These are phyloP conservation scores for Nothocercus julius DNA, from an alignment of 2,113 vertebrate genomes.

Conservation along the genomic window DNA sequence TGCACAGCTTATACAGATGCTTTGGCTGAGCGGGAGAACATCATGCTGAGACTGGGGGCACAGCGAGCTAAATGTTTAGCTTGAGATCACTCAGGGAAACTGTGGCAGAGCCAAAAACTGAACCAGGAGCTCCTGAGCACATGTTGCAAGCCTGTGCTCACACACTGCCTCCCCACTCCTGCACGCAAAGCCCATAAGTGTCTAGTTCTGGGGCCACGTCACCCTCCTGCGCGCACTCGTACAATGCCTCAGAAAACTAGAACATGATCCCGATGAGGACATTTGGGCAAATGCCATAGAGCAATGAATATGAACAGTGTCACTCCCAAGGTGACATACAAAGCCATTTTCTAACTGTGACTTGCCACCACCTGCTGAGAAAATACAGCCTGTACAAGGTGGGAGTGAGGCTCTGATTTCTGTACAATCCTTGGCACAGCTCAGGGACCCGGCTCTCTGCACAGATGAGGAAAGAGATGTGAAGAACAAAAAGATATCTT, in stretches of 20 bases:
- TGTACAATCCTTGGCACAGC: accelerated
- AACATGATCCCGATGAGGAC: neutral
- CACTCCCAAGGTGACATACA: neutral
- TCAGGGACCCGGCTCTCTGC: neutral
- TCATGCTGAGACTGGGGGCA: neutral
- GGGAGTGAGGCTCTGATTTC: neutral
- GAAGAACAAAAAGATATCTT: neutral
- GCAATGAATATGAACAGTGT: neutral
- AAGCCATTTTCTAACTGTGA: neutral
- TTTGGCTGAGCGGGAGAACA: neutral
- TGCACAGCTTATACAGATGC: neutral
- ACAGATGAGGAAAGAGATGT: neutral
- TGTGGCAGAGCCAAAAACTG: neutral
- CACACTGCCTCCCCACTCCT: neutral
- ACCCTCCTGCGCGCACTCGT: neutral
- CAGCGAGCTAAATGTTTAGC: neutral
- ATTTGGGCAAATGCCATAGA: neutral
- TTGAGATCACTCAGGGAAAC: neutral
- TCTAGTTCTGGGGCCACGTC: neutral
- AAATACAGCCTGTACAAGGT: accelerated
- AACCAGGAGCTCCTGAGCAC: neutral
- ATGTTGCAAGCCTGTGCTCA: neutral
- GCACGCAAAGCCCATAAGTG: neutral
- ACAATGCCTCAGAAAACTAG: constrained; percentile 33
- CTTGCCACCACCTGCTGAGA: neutral